Evolutionary conservation across 2,888 invertebrate species (phyloP).

Genomic region (Thyatira batis): DNA sequence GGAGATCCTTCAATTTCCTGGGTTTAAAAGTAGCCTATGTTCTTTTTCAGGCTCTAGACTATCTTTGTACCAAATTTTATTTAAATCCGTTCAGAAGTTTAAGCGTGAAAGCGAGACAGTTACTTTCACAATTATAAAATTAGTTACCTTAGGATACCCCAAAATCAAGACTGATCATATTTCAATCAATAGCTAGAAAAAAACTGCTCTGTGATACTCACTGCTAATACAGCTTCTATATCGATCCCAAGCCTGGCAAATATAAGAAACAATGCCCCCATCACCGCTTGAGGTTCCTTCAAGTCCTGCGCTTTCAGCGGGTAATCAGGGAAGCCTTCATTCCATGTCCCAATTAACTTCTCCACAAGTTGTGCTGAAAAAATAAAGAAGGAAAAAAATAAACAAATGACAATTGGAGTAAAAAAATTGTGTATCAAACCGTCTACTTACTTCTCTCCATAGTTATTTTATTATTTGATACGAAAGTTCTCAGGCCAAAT

Average conservation of each 20-base stretch:
- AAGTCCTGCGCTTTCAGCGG: slow-evolving; percentile 51
- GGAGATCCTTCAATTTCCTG: no score
- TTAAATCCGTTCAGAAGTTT: no score
- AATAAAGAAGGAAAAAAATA: background rate
- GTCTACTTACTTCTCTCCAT: slow-evolving; percentile 16
- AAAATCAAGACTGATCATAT: no score
- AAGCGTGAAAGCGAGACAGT: no score
- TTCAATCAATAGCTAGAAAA: no score
- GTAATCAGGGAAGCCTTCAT: slow-evolving; percentile 53
- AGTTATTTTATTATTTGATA: background rate
- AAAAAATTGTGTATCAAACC: background rate
- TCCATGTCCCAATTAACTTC: slow-evolving; percentile 60
- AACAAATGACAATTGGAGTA: background rate
- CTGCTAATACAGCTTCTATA: slow-evolving; percentile 54
- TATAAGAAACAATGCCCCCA: slow-evolving; percentile 57
- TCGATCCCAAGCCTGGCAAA: slow-evolving; percentile 65
- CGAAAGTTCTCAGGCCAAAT: background rate
- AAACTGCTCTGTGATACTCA: no score
- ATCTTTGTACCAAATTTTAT: no score
- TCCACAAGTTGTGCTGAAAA: slow-evolving; percentile 44
- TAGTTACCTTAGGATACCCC: no score
- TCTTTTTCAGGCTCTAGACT: no score
- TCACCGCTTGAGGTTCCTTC: slow-evolving; percentile 61
- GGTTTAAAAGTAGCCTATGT: no score
- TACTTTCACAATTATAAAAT: no score